phyloP scores from a whole-genome alignment of 2,113 vertebrate species.

The Trematocara zebra region DNA sequence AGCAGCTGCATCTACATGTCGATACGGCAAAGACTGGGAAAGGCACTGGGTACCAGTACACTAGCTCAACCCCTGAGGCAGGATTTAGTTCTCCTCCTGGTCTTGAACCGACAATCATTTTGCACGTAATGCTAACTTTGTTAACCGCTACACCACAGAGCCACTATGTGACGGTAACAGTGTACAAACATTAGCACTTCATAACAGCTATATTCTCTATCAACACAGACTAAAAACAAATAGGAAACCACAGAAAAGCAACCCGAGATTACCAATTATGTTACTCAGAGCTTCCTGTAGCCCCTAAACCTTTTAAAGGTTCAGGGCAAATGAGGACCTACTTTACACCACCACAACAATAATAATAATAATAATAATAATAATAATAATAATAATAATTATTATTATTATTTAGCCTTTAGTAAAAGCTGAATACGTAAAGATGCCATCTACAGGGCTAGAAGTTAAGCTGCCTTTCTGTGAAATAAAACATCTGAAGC shows the following conservation, averaged over 20 bases:
- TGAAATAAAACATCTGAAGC: not conserved
- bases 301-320: not conserved
- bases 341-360: not conserved
- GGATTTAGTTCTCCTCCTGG: not conserved
- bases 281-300: not conserved
- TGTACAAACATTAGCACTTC: not conserved
- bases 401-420: not conserved
- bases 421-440: not conserved
- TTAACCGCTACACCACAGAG: not conserved
- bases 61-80: rapidly evolving
- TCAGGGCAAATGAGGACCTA: not conserved
- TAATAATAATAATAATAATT: rapidly evolving
- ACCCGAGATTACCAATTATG: rapidly evolving
- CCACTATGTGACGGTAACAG: not conserved
- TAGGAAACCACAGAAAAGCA: not conserved
- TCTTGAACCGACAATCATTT: not conserved
- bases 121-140: not conserved
- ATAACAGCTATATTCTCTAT: not conserved
- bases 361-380: rapidly evolving
- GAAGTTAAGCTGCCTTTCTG: not conserved
- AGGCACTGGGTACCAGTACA: not conserved
- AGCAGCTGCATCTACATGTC: not conserved
- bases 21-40: not conserved
- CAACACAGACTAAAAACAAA: not conserved
- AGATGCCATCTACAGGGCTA: not conserved